Conservation (phyloP, 2,888 invertebrate genomes). For the Andrena bucephala region DNA sequence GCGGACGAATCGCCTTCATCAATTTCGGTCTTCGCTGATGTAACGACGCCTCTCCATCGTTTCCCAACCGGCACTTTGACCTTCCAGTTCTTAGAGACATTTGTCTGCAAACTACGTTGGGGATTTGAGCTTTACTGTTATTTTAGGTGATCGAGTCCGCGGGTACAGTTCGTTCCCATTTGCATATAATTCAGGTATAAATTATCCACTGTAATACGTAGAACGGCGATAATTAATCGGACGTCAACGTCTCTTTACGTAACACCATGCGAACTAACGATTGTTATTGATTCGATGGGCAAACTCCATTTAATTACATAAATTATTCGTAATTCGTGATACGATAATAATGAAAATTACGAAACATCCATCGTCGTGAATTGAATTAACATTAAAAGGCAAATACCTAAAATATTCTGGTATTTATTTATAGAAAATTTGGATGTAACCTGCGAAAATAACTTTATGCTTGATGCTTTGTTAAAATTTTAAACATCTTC, state of each 20-base stretch:
- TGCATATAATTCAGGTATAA: not conserved
- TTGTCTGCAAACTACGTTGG: no score
- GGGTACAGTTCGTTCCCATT: no score
- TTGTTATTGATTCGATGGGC: not conserved
- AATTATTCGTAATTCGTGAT: not conserved
- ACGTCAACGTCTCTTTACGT: not conserved
- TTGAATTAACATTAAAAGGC: not conserved
- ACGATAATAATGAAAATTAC: not conserved
- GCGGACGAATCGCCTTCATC: constrained; percentile 2
- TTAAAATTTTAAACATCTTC: not conserved
- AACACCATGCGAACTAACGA: not conserved
- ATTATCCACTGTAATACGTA: not conserved
- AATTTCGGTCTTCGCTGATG: constrained; percentile 9
- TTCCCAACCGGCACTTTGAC: no score
- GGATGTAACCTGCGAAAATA: not conserved
- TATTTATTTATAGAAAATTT: not conserved
- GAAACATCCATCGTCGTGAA: not conserved
- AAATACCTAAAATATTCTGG: not conserved
- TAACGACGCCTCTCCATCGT: not conserved
- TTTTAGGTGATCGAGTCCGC: no score
- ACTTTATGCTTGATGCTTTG: not conserved
- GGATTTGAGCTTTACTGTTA: no score
- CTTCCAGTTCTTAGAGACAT: no score
- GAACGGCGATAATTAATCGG: constrained; percentile 1
- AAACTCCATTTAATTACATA: not conserved